Evolutionary conservation across 2,797 vertebrate genomes (phyloP).

Genomic region (Tragopan temminckii): DNA sequence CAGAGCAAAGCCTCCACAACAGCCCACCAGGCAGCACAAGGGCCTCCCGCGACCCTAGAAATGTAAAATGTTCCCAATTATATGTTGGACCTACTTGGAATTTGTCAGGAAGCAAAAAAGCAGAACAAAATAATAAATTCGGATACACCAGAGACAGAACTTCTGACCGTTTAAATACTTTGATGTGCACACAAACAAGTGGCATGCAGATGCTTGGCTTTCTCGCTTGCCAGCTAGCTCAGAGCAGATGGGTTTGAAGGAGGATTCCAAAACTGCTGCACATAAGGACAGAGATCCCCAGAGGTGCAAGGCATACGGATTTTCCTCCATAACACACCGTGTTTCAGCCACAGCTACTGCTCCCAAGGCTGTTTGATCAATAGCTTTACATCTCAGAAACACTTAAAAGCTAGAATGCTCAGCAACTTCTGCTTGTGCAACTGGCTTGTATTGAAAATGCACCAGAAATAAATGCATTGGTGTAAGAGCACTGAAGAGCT

Average conservation of each 20-base stretch:
- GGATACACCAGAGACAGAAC: background rate
- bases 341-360: background rate
- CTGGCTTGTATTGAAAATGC: background rate
- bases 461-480: background rate
- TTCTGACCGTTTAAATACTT: background rate
- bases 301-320: conserved; percentile 38
- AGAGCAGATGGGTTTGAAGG: conserved; percentile 36
- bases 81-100: background rate
- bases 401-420: background rate
- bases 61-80: background rate
- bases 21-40: background rate
- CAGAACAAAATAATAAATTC: conserved; percentile 40
- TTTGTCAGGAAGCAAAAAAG: background rate
- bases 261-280: conserved; percentile 42
- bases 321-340: background rate
- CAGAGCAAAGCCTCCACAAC: background rate
- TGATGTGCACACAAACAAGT: conserved; percentile 55
- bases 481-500: background rate
- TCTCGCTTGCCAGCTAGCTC: conserved; percentile 18
- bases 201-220: conserved; percentile 62
- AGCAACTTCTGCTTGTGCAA: background rate
- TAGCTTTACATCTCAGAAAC: conserved; percentile 16
- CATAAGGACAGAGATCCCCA: conserved; percentile 44
- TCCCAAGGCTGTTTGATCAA: conserved; percentile 18
- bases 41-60: background rate